A percentile compares a stretch with the other conserved stretches of the same genome.
These are phyloP conservation scores for Lamprotornis superbus DNA, from an alignment of 2,113 vertebrate genomes.

Conservation along the genomic window DNA sequence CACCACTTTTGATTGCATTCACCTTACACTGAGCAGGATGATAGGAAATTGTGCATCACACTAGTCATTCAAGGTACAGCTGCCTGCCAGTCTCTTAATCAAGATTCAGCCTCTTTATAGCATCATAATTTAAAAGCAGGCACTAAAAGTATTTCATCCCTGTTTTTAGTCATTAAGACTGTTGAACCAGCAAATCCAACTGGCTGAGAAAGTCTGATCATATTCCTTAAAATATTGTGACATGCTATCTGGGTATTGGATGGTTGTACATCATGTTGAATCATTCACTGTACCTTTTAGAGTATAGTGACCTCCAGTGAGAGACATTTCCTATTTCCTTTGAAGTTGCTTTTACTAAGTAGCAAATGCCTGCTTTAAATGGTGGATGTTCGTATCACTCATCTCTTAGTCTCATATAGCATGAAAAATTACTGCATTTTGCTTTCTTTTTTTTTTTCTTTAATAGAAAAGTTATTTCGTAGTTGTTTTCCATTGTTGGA, in stretches of 20 bases:
- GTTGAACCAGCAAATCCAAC: not conserved
- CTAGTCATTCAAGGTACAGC: not conserved
- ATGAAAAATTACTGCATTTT: not conserved
- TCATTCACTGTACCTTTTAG: not conserved
- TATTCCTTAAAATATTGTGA: constrained; percentile 9
- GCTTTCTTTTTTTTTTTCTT: not conserved
- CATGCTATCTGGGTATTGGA: not conserved
- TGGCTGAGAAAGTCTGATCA: not conserved
- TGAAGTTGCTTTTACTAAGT: not conserved
- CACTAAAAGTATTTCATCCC: constrained; percentile 12
- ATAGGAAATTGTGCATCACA: constrained; percentile 14
- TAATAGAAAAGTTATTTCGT: not conserved
- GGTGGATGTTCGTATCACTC: not conserved
- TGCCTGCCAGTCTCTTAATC: constrained; percentile 30
- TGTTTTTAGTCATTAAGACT: not conserved
- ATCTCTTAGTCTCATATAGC: not conserved
- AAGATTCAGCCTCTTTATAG: not conserved
- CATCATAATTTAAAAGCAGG: constrained; percentile 20
- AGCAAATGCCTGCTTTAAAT: not conserved
- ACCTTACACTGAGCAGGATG: constrained; percentile 30
- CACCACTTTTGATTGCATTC: constrained; percentile 5
- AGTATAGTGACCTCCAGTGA: constrained; percentile 15
- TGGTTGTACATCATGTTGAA: not conserved
- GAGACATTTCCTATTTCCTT: not conserved
- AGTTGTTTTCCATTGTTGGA: not conserved